These are phyloP conservation scores for Fukomys damarensis DNA, from an alignment of 2,113 vertebrate species.

Conservation along the genomic window DNA sequence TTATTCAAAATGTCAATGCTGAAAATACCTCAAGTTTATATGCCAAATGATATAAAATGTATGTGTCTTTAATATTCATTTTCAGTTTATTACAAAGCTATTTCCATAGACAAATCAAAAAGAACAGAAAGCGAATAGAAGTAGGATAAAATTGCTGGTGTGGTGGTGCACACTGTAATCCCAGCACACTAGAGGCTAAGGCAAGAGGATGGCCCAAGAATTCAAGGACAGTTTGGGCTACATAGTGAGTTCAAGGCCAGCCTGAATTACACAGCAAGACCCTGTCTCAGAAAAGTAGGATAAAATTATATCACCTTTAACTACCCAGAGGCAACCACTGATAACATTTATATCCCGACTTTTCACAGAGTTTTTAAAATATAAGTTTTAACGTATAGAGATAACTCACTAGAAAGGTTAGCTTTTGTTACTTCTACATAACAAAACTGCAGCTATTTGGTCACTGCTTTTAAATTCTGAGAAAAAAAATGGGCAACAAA, in stretches of 20 bases:
- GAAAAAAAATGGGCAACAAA: conserved; percentile 17
- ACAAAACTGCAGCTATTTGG: conserved; percentile 37
- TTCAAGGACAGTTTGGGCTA: not conserved
- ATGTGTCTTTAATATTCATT: not conserved
- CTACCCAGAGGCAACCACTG: not conserved
- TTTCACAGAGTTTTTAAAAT: conserved; percentile 46
- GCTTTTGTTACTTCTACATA: not conserved
- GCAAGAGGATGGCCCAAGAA: not conserved
- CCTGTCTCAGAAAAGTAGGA: not conserved
- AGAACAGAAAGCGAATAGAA: not conserved
- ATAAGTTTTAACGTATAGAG: not conserved
- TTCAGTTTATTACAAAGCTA: conserved; percentile 35
- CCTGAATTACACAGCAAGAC: not conserved
- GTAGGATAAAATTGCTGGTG: not conserved
- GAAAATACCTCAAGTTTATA: not conserved
- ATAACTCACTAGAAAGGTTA: not conserved
- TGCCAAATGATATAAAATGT: not conserved
- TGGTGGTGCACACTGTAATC: not conserved
- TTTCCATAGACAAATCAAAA: conserved; percentile 16
- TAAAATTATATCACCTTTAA: not conserved
- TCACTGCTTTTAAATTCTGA: conserved; percentile 52
- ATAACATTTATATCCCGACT: not conserved
- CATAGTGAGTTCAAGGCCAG: no score
- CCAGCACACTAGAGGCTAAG: not conserved
- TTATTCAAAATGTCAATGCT: conserved; percentile 28